A percentile compares a stretch with the other conserved stretches of the same genome.
Conservation (phyloP, 2,113 vertebrate species). For the Rutilus rutilus region DNA sequence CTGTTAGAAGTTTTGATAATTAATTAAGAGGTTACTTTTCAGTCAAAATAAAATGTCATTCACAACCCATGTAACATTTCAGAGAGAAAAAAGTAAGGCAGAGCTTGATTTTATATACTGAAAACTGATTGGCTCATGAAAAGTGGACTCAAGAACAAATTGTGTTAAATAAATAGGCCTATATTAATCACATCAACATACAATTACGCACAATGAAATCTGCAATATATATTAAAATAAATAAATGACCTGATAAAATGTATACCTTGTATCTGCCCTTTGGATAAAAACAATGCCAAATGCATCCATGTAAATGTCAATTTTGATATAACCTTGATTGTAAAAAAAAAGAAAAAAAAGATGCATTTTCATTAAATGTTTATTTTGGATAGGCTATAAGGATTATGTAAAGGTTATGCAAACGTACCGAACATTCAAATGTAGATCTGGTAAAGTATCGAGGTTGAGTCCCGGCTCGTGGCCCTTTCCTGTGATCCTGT, state of each 20-base stretch:
- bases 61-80: not conserved
- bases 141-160: not conserved
- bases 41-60: not conserved
- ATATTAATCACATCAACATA: not conserved
- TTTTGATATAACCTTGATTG: not conserved
- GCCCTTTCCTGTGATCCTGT: not conserved
- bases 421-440: not conserved
- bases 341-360: not conserved
- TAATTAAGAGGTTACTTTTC: constrained; percentile 13
- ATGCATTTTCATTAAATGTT: not conserved
- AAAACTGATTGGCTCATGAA: not conserved
- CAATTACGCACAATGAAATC: not conserved
- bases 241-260: not conserved
- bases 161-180: not conserved
- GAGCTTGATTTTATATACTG: not conserved
- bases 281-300: not conserved
- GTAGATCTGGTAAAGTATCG: not conserved
- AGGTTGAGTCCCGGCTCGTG: not conserved
- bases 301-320: not conserved
- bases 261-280: not conserved
- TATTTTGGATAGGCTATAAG: not conserved
- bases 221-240: not conserved
- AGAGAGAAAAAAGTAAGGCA: not conserved
- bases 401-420: not conserved
- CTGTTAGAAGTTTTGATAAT: constrained; percentile 4